phyloP scores from a whole-genome alignment of 2,888 invertebrate genomes.

The Harmothoe impar region DNA sequence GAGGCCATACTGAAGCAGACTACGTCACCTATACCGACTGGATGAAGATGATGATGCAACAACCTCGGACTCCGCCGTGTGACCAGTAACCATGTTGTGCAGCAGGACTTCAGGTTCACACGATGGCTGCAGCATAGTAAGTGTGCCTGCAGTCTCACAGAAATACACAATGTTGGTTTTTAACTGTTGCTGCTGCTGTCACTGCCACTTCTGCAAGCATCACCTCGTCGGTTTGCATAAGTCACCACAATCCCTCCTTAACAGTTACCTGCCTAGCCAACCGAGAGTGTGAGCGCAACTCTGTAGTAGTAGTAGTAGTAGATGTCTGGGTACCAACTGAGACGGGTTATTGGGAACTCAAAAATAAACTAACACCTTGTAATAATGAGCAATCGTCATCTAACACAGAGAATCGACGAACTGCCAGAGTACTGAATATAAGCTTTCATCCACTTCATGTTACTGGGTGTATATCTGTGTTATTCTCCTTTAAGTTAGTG shows the following conservation, averaged over 20 bases:
- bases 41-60: slow-evolving; percentile 38
- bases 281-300: neutral
- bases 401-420: slow-evolving; percentile 7
- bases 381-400: neutral
- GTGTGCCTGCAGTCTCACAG: neutral
- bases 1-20: slow-evolving; percentile 56
- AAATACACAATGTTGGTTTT: neutral
- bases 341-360: neutral
- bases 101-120: neutral
- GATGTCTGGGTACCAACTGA: neutral
- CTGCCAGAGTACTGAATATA: neutral
- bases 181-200: neutral
- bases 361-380: neutral
- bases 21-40: slow-evolving; percentile 54
- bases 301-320: slow-evolving; percentile 3
- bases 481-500: neutral
- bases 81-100: neutral
- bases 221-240: slow-evolving; percentile 39
- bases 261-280: neutral
- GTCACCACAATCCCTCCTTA: slow-evolving; percentile 39
- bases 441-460: slow-evolving; percentile 8
- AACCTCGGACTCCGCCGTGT: neutral
- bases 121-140: neutral
- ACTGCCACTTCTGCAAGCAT: slow-evolving; percentile 5
- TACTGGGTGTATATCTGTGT: neutral